A percentile compares a stretch with the other conserved stretches of the same genome.
Evolutionary conservation across 2,797 vertebrate genomes (phyloP).

Genomic region (Chaunax sp.): DNA sequence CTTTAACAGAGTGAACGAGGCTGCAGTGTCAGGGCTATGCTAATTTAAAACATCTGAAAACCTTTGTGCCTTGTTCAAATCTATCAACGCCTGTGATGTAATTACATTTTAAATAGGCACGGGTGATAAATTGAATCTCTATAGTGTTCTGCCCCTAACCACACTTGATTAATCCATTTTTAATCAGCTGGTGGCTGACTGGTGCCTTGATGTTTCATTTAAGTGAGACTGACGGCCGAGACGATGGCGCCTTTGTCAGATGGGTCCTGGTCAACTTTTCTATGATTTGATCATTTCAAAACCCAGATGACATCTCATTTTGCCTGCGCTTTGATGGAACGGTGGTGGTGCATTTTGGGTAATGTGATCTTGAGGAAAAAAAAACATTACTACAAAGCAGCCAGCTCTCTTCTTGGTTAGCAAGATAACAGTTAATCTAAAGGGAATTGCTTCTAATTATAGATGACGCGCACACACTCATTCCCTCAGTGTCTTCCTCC

Average conservation of each 20-base stretch:
- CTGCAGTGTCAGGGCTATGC: slow-evolving; percentile 45
- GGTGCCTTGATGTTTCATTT: slow-evolving; percentile 79
- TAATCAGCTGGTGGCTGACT: slow-evolving; percentile 80
- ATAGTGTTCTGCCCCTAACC: slow-evolving; percentile 74
- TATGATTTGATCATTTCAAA: slow-evolving; percentile 15
- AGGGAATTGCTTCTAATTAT: slow-evolving; percentile 71
- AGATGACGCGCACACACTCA: slow-evolving; percentile 54
- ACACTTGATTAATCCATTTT: slow-evolving; percentile 84
- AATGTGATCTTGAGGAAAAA: slow-evolving; percentile 29
- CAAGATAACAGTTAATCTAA: slow-evolving; percentile 55
- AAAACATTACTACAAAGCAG: slow-evolving; percentile 27
- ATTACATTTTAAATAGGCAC: slow-evolving; percentile 80
- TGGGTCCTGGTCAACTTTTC: slow-evolving; percentile 34
- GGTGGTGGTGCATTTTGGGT: slow-evolving; percentile 7
- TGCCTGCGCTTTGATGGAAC: neutral
- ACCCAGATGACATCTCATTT: slow-evolving; percentile 1
- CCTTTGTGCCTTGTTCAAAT: slow-evolving; percentile 76
- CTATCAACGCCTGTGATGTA: slow-evolving; percentile 79
- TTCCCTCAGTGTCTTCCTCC: slow-evolving; percentile 53
- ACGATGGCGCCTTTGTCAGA: slow-evolving; percentile 38
- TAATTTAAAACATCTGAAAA: slow-evolving; percentile 77
- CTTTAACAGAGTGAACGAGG: slow-evolving; percentile 53
- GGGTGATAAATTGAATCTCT: slow-evolving; percentile 80
- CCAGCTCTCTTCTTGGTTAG: slow-evolving; percentile 41
- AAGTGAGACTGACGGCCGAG: slow-evolving; percentile 60